Evolutionary conservation across 2,797 vertebrate genomes (phyloP).

Genomic region (Oreochromis grahami): DNA sequence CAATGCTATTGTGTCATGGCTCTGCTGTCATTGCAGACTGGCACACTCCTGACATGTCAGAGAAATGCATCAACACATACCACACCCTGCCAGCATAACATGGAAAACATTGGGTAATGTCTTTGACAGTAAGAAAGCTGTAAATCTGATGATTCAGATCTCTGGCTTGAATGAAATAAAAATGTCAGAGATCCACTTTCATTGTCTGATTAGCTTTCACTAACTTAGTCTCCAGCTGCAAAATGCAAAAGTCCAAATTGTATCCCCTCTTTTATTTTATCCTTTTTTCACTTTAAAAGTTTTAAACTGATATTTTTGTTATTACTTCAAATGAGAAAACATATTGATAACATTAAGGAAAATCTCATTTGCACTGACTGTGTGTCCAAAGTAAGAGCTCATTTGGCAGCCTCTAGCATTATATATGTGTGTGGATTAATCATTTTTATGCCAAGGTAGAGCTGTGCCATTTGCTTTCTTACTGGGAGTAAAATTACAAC

Average conservation of each 20-base stretch:
- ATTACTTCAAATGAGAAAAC: neutral
- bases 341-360: neutral
- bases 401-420: neutral
- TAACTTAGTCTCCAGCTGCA: neutral
- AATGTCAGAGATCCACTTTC: neutral
- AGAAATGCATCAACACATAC: neutral
- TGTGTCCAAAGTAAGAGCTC: neutral
- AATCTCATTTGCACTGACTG: neutral
- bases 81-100: neutral
- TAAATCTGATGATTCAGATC: neutral
- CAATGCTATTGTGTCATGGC: neutral
- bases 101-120: neutral
- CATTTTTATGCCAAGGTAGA: neutral
- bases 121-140: neutral
- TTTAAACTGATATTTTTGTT: neutral
- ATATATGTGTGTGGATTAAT: neutral
- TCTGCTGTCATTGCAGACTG: neutral
- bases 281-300: neutral
- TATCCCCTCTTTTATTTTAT: neutral
- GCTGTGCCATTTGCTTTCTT: neutral
- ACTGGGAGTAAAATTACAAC: neutral
- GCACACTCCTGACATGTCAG: neutral
- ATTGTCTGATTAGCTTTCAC: neutral
- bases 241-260: neutral
- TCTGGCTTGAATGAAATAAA: neutral